Base-by-base conservation (phyloP, 37 sponge, comb jelly and placozoan species). In the Theonella swinhoei region DNA sequence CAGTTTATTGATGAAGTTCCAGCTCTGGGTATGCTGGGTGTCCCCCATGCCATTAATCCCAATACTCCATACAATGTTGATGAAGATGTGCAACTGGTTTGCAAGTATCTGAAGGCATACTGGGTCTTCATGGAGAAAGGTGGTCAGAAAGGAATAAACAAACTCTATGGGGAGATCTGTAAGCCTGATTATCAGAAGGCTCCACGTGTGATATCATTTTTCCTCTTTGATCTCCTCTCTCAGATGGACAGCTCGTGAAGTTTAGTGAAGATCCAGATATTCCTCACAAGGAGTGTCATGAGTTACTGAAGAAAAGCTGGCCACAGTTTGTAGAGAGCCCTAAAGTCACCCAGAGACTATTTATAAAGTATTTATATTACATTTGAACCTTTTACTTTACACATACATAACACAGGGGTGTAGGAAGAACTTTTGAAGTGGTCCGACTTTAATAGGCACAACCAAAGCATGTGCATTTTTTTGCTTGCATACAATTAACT, bases 91-190 rank as follows among this genome's bases (percentile, higher is more conserved):
- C 93, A 96, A 77, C 81, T 96, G 35, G 96, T 96, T 35, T 96
- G 96, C 82, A 93, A 93, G 79, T 96, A 96, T 68, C 90, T 96
- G 33, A 74, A 80, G 72, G 94, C 91, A 19, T 90, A 74, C 68
- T 36, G 77, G 63, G 77, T 9, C 3, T n/a, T n/a, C n/a, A n/a
- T n/a, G n/a, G n/a, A n/a, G n/a, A n/a, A n/a, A n/a, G 75, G 71
- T 35, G 88, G 83, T 17, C 32, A 20, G 19, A 74, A 80, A 23
- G 91, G 91, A 19, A 85, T 76, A 14, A 47, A 77, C 39, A 42
- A 34, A 25, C 78, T 85, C 62, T 76, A 77, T 60, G 61, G 68
- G 34, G 70, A n/a, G n/a, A n/a, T n/a, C n/a, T n/a, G n/a, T n/a
- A n/a, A n/a, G n/a, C n/a, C n/a, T n/a, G n/a, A n/a, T n/a, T 71